Conservation (phyloP, 2,888 invertebrate genomes). For the Heliconius aoede region DNA sequence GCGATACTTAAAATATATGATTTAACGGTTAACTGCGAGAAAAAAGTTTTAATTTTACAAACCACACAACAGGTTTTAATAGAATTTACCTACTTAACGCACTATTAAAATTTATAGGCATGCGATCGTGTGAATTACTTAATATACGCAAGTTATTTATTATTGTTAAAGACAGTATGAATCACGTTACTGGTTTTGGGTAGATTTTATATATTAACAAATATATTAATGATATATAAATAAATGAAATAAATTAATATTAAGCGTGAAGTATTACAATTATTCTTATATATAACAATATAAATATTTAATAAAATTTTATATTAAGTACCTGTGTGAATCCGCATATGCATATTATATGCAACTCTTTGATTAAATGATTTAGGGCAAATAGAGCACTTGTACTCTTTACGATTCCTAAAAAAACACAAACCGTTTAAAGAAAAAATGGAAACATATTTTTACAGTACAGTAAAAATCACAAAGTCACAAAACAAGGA, state of each 20-base stretch:
- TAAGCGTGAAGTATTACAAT: neutral
- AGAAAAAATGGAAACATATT: neutral
- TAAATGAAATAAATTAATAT: neutral
- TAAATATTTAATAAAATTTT: neutral
- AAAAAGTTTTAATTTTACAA: slow-evolving; percentile 27
- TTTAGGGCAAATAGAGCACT: slow-evolving; percentile 91
- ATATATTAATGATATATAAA: neutral
- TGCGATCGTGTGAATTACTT: slow-evolving; percentile 37
- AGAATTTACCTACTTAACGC: slow-evolving; percentile 22
- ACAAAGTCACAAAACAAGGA: no score
- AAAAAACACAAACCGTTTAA: neutral
- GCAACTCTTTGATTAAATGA: slow-evolving; percentile 94
- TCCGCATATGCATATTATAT: slow-evolving; percentile 93
- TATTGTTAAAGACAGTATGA: slow-evolving; percentile 11
- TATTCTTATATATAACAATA: neutral
- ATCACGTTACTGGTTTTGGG: neutral
- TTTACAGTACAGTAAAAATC: neutral
- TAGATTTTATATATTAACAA: neutral
- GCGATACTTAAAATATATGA: neutral
- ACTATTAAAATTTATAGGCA: slow-evolving; percentile 42
- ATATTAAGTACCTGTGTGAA: slow-evolving; percentile 86
- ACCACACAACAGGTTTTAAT: slow-evolving; percentile 11
- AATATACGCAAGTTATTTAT: slow-evolving; percentile 15
- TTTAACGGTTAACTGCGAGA: slow-evolving; percentile 3
- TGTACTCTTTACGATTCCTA: slow-evolving; percentile 91